These are phyloP conservation scores for Irena cyanogastra DNA, from an alignment of 2,113 vertebrate species.

Conservation along the genomic window DNA sequence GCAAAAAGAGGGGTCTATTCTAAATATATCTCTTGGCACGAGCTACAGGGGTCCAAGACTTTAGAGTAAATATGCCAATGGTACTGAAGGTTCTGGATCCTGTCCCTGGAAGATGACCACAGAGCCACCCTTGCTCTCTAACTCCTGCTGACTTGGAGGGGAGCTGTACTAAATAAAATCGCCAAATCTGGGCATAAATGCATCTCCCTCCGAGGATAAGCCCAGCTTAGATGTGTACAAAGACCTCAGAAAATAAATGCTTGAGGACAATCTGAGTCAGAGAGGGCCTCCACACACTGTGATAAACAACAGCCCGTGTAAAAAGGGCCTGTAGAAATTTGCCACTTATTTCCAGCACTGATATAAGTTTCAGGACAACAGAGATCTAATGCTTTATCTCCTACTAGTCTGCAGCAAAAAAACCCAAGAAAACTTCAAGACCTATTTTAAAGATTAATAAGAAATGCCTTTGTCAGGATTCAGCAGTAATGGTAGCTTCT, in stretches of 20 bases:
- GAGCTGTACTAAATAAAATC: not conserved
- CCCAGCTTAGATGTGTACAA: not conserved
- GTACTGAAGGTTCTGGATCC: not conserved
- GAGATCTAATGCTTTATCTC: not conserved
- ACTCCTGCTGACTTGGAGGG: not conserved
- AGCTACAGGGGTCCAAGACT: not conserved
- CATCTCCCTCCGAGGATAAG: not conserved
- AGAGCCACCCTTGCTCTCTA: not conserved
- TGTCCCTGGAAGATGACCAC: not conserved
- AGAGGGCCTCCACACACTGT: not conserved
- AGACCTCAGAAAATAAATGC: not conserved
- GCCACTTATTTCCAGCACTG: not conserved
- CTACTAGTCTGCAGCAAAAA: not conserved
- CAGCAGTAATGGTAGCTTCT: not conserved
- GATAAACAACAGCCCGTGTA: not conserved
- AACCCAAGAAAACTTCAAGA: not conserved
- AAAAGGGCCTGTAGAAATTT: not conserved
- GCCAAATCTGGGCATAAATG: not conserved
- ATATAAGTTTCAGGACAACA: not conserved
- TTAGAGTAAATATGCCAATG: not conserved
- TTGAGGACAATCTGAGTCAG: not conserved
- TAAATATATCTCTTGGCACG: slow-evolving; percentile 62
- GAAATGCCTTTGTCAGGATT: not conserved
- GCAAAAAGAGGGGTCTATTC: slow-evolving; percentile 72
- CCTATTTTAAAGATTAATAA: not conserved